Base-by-base conservation (phyloP, 2,113 vertebrate genomes). In the Trichechus manatus region DNA sequence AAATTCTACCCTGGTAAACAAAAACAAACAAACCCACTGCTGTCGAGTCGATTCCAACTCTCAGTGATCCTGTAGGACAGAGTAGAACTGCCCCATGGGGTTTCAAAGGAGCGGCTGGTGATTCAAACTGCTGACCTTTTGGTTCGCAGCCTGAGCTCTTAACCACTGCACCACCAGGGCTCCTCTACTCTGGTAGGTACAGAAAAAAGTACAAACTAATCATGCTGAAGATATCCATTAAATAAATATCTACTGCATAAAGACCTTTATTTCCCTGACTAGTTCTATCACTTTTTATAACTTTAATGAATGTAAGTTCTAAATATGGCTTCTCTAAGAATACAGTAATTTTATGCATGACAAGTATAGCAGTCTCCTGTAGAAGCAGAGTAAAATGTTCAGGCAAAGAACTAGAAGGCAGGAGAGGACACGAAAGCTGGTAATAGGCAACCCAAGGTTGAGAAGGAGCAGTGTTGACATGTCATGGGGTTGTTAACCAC, bases 341-440 rank as follows among this genome's bases (percentile, higher is more conserved):
- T 74, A 74, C 61, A 74, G 14, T 84, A 63, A 63, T 75, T 63
- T 84, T 75, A 75, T 31, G 44, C 72, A 84, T 83, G 63, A 64
- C 3, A 64, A 64, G 25, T 92, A 63, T 14, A 92, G 63, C 63
- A 64, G 27, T 63, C 44, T 53, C 29, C 56, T 63, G 33, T 23
- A 64, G 36, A 61, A 84, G 82, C 6, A 92, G 33, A 85, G 36
- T 29, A 92, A 92, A 83, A 92, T 85, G 70, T 64, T 84, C 50
- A 85, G 61, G 25, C 23, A 84, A 75, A 84, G 39, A 3, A 39
- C 39, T 39, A 39, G 39, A 39, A 39, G 39, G 39, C 39, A 39
- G 39, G 39, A 39, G 39, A 39, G 39, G 39, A 39, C 39, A 39
- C 39, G 3, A 39, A 39, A 39, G 39, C 39, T 39, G 39, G 39